Evolutionary conservation across 2,888 invertebrate genomes (phyloP), one percentile per base, ranked within the genome.

Genomic region (Allolobophora icterica): DNA sequence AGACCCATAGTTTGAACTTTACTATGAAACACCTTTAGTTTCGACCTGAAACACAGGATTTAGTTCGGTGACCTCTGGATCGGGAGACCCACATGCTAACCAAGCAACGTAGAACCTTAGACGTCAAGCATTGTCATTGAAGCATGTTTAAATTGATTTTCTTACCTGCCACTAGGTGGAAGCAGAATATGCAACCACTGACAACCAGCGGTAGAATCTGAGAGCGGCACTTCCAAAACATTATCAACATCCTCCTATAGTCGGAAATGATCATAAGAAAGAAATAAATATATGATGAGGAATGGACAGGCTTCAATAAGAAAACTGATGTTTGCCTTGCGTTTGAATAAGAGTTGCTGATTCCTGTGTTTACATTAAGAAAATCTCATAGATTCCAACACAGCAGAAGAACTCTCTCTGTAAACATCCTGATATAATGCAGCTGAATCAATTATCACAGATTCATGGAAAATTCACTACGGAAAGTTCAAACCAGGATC

Each of bases 111-210:
- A n/a, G 71, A 71, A 71, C 30, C 71, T 71, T 1, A n/a, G 3
- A 11, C n/a, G 8, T 11, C 5, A n/a, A 30, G 30, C 71, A 71
- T n/a, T 71, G 30, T 11, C 30, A 11, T n/a, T n/a, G 11, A 30
- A 71, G 11, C 13, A 5, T 71, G 24, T 58, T 58, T 58, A 58
- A 24, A n/a, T 71, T 71, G 71, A n/a, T n/a, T 71, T 71, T n/a
- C 71, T n/a, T 71, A 71, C 71, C 71, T 71, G 71, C n/a, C 13
- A 71, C 71, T n/a, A 71, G 71, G 11, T 71, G n/a, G 71, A 71
- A 71, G 71, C n/a, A 71, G 71, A 71, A 71, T 71, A 71, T n/a
- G 71, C 71, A 71, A 71, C 71, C 30, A 71, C 30, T 71, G 71
- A n/a, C n/a, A 71, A 71, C 71, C 30, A 71, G 8, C 71, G 71